These are phyloP conservation scores for Sandelia bainsii DNA, from an alignment of 2,797 vertebrate genomes.

Conservation along the genomic window DNA sequence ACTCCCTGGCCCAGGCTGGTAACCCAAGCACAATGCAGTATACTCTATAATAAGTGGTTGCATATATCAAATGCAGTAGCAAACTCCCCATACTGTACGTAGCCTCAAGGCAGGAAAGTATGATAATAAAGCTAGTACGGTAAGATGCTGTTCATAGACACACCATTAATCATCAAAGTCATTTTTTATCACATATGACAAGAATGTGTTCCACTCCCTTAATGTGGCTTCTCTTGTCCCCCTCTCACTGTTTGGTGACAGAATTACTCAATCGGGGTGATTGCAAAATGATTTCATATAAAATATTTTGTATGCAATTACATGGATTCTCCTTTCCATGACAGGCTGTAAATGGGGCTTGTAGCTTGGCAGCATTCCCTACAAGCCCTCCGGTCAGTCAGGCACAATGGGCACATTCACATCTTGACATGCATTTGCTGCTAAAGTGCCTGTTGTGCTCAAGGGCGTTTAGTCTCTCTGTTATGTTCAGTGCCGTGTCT, in stretches of 20 bases:
- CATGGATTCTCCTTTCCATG: slow-evolving; percentile 74
- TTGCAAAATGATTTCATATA: slow-evolving; percentile 53
- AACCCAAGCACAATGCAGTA: slow-evolving; percentile 81
- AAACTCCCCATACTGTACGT: slow-evolving; percentile 40
- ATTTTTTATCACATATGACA: slow-evolving; percentile 43
- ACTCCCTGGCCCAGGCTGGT: slow-evolving; percentile 71
- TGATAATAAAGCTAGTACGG: slow-evolving; percentile 52
- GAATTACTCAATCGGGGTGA: slow-evolving; percentile 55
- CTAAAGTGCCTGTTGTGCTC: slow-evolving; percentile 84
- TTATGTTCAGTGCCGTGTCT: slow-evolving; percentile 65
- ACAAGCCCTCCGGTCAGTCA: slow-evolving; percentile 62
- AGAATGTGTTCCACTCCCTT: slow-evolving; percentile 35
- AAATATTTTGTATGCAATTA: slow-evolving; percentile 82
- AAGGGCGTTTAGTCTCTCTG: slow-evolving; percentile 77
- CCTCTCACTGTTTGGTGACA: slow-evolving; percentile 34
- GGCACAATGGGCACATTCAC: slow-evolving; percentile 85
- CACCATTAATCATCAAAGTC: slow-evolving; percentile 34
- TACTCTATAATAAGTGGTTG: slow-evolving; percentile 79
- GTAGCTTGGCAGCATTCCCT: slow-evolving; percentile 68
- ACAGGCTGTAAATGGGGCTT: slow-evolving; percentile 67
- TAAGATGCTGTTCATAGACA: slow-evolving; percentile 31
- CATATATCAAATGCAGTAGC: slow-evolving; percentile 71
- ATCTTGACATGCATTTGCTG: slow-evolving; percentile 83
- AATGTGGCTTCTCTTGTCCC: slow-evolving; percentile 26
- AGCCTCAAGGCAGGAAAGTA: slow-evolving; percentile 54